These are phyloP conservation scores for Anguilla rostrata DNA, from an alignment of 2,113 vertebrate species.

Conservation along the genomic window DNA sequence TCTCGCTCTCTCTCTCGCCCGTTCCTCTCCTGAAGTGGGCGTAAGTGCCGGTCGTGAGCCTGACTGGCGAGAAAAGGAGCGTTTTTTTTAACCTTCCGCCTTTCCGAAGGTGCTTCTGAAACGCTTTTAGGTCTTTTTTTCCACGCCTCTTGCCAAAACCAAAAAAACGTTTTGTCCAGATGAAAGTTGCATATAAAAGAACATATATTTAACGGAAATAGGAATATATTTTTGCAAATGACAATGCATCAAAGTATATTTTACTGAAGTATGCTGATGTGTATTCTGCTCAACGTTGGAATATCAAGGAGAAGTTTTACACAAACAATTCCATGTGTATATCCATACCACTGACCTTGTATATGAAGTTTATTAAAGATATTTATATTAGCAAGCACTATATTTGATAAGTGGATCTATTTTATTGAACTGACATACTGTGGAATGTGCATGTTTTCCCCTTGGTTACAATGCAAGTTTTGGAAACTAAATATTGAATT, in stretches of 20 bases:
- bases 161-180: neutral
- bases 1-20: neutral
- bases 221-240: slow-evolving; percentile 23
- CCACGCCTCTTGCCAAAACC: neutral
- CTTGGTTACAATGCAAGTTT: slow-evolving; percentile 8
- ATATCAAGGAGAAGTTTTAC: neutral
- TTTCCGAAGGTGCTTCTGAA: neutral
- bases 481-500: neutral
- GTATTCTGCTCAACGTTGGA: slow-evolving; percentile 9
- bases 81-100: neutral
- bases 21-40: neutral
- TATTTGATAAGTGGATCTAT: slow-evolving; percentile 30
- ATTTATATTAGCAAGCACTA: slow-evolving; percentile 28
- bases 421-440: slow-evolving; percentile 20
- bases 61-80: neutral
- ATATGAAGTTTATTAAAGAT: slow-evolving; percentile 19
- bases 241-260: slow-evolving; percentile 15
- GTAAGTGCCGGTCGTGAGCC: neutral
- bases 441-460: slow-evolving; percentile 17
- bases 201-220: slow-evolving; percentile 4
- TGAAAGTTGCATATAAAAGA: neutral
- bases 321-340: neutral
- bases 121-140: neutral
- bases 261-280: slow-evolving; percentile 16
- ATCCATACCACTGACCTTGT: slow-evolving; percentile 8